phyloP scores from a whole-genome alignment of 2,113 vertebrate genomes.

The Theropithecus gelada region DNA sequence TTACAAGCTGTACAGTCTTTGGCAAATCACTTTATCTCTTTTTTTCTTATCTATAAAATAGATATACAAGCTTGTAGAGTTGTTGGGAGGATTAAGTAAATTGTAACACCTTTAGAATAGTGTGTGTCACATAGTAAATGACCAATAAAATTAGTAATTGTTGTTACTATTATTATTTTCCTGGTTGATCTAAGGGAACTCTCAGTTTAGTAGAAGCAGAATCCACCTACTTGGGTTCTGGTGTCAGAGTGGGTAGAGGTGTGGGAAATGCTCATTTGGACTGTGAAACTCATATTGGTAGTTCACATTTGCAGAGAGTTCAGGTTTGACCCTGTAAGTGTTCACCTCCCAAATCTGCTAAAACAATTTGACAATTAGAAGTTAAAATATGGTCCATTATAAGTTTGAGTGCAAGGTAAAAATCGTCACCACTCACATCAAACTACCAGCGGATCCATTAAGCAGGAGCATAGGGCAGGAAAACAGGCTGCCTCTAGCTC shows the following conservation, averaged over 20 bases:
- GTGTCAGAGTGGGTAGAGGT: neutral
- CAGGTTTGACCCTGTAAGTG: neutral
- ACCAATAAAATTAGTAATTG: neutral
- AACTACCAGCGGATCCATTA: neutral
- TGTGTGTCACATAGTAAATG: neutral
- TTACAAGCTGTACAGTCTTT: neutral
- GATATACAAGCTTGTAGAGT: neutral
- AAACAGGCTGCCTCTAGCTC: neutral
- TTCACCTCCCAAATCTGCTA: neutral
- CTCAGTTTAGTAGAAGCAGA: neutral
- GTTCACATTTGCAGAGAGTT: neutral
- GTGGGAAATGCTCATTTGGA: neutral
- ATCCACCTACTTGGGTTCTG: neutral
- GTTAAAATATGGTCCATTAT: neutral
- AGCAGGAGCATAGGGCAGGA: neutral
- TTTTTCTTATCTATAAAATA: neutral
- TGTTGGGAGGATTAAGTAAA: neutral
- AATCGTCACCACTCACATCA: neutral
- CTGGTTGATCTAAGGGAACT: neutral
- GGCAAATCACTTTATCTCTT: constrained; percentile 5
- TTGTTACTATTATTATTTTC: neutral
- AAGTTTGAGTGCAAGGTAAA: neutral
- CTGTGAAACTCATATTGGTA: neutral
- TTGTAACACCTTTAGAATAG: neutral
- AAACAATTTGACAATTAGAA: neutral